Percentiles rank a stretch among this genome's conserved stretches.
Evolutionary conservation across 2,888 invertebrate genomes (phyloP).

Genomic region (Poecilobothrus nobilitatus): DNA sequence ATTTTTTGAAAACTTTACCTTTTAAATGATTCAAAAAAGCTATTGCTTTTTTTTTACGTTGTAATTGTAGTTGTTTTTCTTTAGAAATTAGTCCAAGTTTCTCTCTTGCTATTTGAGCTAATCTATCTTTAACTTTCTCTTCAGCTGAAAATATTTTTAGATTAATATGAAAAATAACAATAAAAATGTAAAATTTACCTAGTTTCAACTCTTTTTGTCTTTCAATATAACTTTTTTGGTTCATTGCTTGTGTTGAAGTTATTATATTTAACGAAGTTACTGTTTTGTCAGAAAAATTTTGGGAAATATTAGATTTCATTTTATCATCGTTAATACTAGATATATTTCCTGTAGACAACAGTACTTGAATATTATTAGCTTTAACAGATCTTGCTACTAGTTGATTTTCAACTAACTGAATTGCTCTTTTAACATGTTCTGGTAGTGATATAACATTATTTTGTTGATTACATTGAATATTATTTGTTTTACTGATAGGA

Average conservation of each 20-base stretch:
- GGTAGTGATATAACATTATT: constrained; percentile 27
- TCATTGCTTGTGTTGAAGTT: neutral
- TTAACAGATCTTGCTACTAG: constrained; percentile 35
- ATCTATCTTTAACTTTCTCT: constrained; percentile 52
- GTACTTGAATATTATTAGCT: constrained; percentile 19
- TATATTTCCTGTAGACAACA: neutral
- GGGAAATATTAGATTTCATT: too few relatives aligned
- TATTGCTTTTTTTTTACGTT: constrained; percentile 71
- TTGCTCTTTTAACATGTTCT: constrained; percentile 40
- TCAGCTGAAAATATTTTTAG: constrained; percentile 40
- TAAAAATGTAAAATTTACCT: constrained; percentile 10
- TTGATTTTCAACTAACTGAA: constrained; percentile 39
- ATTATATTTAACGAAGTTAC: neutral
- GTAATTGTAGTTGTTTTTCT: constrained; percentile 56
- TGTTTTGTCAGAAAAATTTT: neutral
- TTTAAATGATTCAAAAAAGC: constrained; percentile 59
- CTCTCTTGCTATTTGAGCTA: constrained; percentile 51
- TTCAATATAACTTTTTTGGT: neutral
- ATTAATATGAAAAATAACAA: neutral
- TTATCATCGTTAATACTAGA: too few relatives aligned
- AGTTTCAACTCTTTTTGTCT: constrained; percentile 16
- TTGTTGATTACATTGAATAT: neutral
- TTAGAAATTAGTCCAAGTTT: constrained; percentile 50
- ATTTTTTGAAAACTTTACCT: constrained; percentile 26
- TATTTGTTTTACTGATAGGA: constrained; percentile 8